phyloP scores from a whole-genome alignment of 92 coral and sea anemone genomes.

The Epizoanthus fatuus region DNA sequence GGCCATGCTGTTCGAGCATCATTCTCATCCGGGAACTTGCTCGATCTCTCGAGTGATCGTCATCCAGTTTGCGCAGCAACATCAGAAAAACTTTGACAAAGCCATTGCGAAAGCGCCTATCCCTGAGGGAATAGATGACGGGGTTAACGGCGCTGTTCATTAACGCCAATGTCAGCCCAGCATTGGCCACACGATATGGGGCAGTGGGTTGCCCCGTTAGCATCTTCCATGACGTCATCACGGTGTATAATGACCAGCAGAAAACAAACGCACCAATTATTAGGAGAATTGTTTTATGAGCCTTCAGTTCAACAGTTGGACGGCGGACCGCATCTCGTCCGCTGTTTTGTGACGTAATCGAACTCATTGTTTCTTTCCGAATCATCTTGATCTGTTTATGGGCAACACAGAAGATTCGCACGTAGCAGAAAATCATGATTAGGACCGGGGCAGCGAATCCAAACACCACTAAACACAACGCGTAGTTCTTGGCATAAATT shows the following conservation, averaged over 20 bases:
- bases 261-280: constrained; percentile 59
- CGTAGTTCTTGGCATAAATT: constrained; percentile 43
- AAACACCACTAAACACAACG: constrained; percentile 39
- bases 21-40: constrained; percentile 38
- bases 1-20: constrained; percentile 23
- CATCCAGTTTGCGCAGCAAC: constrained; percentile 36
- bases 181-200: constrained; percentile 65
- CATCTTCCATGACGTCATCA: constrained; percentile 52
- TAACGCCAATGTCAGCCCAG: constrained; percentile 66
- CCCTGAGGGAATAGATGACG: constrained; percentile 57
- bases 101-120: constrained; percentile 73
- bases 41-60: constrained; percentile 8
- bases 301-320: constrained; percentile 51
- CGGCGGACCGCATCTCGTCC: neutral
- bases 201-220: constrained; percentile 48
- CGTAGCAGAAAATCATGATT: constrained; percentile 62
- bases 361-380: constrained; percentile 43
- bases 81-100: constrained; percentile 55
- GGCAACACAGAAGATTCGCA: constrained; percentile 59
- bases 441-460: constrained; percentile 60
- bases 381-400: constrained; percentile 54
- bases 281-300: constrained; percentile 70
- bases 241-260: constrained; percentile 63
- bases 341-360: constrained; percentile 22
- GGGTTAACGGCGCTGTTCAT: constrained; percentile 61